A percentile compares a stretch with the other conserved stretches of the same genome.
phyloP scores from a whole-genome alignment of 2,888 invertebrate genomes.

The Eledone cirrhosa region DNA sequence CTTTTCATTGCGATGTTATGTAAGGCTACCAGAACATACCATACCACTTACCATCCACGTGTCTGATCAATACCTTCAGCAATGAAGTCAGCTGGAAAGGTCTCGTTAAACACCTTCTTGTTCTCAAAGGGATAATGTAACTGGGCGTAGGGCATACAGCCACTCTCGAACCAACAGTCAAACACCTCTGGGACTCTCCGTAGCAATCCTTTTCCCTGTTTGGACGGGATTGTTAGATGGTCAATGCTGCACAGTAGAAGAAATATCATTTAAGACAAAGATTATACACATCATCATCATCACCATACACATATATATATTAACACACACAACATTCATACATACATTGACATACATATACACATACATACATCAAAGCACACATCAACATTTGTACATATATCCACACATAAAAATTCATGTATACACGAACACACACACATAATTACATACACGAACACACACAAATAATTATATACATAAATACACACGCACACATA shows the following conservation, averaged over 20 bases:
- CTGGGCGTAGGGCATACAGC: slow-evolving; percentile 94
- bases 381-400: too few relatives aligned
- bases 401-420: too few relatives aligned
- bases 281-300: slow-evolving; percentile 6
- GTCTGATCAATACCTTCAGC: slow-evolving; percentile 99
- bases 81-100: slow-evolving; percentile 98
- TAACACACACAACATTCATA: too few relatives aligned
- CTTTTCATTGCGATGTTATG: too few relatives aligned
- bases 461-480: too few relatives aligned
- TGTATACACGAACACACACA: too few relatives aligned
- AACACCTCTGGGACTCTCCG: slow-evolving; percentile 92
- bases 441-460: too few relatives aligned
- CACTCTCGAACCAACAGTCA: slow-evolving; percentile 99
- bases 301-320: too few relatives aligned
- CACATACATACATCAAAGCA: too few relatives aligned
- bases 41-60: slow-evolving; percentile 83
- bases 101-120: slow-evolving; percentile 71
- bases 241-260: slow-evolving; percentile 75
- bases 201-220: slow-evolving; percentile 83
- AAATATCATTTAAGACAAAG: slow-evolving; percentile 14
- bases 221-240: slow-evolving; percentile 90
- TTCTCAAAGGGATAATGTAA: slow-evolving; percentile 89
- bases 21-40: too few relatives aligned
- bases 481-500: too few relatives aligned
- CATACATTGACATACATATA: too few relatives aligned